Base-by-base conservation (phyloP, 2,888 invertebrate genomes). In the Cartodere bifasciata region DNA sequence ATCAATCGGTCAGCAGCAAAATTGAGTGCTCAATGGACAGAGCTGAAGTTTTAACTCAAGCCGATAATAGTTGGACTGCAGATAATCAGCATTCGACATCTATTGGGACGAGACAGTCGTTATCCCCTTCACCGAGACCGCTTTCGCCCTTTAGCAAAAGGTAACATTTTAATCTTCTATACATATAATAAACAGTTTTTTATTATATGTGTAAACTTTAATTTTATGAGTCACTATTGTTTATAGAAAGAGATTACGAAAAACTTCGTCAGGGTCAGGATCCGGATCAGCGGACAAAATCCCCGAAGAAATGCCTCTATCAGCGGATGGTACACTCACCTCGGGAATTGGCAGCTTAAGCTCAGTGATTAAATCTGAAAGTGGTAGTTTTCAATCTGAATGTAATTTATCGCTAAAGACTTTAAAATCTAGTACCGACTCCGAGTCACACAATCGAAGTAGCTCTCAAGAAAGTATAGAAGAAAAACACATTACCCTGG, bases 1-100 rank as follows among this genome's bases (percentile, higher is more conserved):
- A 79, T 20, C 76, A 80, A 29, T 76, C 79, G 9, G 60, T 81
- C 32, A 76, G 76, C 31, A 75, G 81, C 44, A 71, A 79, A 23
- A 77, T 78, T 41, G 75, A 70, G 43, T 70, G 70, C 33, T 63
- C 65, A 4, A 37, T 53, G 13, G 61, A 60, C 35, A 49, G 54
- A 42, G 53, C 65, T 1, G 71, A 70, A 42, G 60, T 72, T 36
- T 61, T 71, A 32, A 58, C 62, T 17, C 63, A 68, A n/a, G 65
- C 60, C 1, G 76, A 75, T 32, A 66, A 71, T 3, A 60, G 65
- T 35, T 70, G 58, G 65, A 65, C 64, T 44, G 62, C 67, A 31
- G 70, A 62, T 56, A 55, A 50, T 23, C n/a, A n/a, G n/a, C n/a
- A n/a, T n/a, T n/a, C n/a, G n/a, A n/a, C n/a, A n/a, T n/a, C n/a